Base-by-base conservation (phyloP, 1,140 invertebrate species). In the Campoletis sonorensis region DNA sequence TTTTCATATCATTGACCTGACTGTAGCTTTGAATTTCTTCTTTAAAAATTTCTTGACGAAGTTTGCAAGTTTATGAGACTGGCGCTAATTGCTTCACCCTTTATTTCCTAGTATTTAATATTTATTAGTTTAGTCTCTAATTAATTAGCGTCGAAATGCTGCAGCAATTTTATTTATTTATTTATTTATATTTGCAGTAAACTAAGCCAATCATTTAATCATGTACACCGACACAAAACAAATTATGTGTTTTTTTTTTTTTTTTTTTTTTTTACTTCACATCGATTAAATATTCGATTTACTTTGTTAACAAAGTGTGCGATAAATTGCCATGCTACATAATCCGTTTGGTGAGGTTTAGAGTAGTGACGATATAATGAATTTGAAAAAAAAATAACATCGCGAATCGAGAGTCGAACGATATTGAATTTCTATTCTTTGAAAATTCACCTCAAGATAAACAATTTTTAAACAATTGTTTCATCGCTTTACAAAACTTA, bases 231-330 rank as follows among this genome's bases (percentile, higher is more conserved):
- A 45, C 40, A 13, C 4, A 30, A 37, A 71, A 16, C 1, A 68
- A 68, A 68, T 30, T 16, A 27, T 68, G 13, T 68, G 4, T 49
- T 73, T 40, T 51, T 23, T 23, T n/a, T n/a, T n/a, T n/a, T n/a
- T n/a, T n/a, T n/a, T n/a, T n/a, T n/a, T n/a, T n/a, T n/a, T n/a
- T n/a, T n/a, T n/a, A n/a, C 2, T 49, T 33, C 30, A 33, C 40
- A 21, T 21, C 71, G 40, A 73, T 49, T 0, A 23, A 26, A 40
- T 23, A 49, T 49, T 51, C 13, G 15, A 23, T 7, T 26, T 71
- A 33, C 21, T n/a, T 49, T 49, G 71, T 23, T 73, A 73, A 73
- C 71, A 73, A 49, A n/a, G 40, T 73, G n/a, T 73, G n/a, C 37
- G 71, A 73, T 49, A 73, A 23, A 73, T 49, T 73, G 71, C 37